Evolutionary conservation across 2,113 vertebrate genomes (phyloP), one percentile per base, ranked within the genome.

Genomic region (Pholis gunnellus): DNA sequence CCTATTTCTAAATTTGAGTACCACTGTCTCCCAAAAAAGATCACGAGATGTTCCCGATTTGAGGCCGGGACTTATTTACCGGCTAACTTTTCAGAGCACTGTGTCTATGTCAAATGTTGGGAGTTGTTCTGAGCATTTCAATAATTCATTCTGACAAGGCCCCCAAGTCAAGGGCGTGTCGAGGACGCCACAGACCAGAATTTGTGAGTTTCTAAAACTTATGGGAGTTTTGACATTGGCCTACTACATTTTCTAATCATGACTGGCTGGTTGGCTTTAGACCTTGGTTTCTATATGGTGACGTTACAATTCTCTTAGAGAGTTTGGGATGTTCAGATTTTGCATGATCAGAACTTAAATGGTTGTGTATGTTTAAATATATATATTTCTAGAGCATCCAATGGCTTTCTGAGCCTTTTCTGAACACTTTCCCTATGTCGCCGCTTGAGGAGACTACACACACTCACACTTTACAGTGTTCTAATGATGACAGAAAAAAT

Each of bases 61-160:
- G 36, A 57, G n/a, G 36, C 25, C 13, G 7, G 20, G 9, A 17
- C 34, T 25, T 77, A 42, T 63, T 70, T 40, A 60, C 38, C 2
- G 1, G 22, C 38, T 50, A 54, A 54, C 40, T 57, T 48, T 14
- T 18, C 54, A 68, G 63, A 79, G 59, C 59, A 50, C 67, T 72
- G 68, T 34, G 70, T 78, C 54, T 48, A 34, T 67, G 67, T 84
- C 80, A 72, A 64, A 75, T 76, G 40, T 56, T 72, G 60, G 60
- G 31, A 48, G 78, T 73, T 65, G 80, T 72, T 82, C 38, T 18
- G 29, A 82, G 56, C 38, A 29, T 78, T 88, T 85, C 61, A 80
- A 72, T 88, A 89, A 90, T 88, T 84, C 61, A 85, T 52, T 78
- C 75, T 87, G 89, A 91, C 91, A 89, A 78, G 73, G 78, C 61